A percentile compares a stretch with the other conserved stretches of the same genome.
Conservation (phyloP, 2,797 vertebrate species). For the Crossoptilon crossoptilon region DNA sequence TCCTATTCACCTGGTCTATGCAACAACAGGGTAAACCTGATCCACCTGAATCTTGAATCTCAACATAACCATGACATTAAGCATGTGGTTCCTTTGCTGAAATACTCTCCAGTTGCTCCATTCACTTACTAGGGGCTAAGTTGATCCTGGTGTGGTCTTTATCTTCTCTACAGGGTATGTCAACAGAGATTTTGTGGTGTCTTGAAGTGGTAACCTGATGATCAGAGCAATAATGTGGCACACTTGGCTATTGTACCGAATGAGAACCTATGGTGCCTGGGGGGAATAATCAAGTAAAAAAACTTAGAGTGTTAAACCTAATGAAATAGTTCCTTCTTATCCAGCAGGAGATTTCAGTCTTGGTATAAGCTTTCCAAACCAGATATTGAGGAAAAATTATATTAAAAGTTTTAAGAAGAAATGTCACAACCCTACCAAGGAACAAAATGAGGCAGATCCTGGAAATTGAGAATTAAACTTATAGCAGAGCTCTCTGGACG, state of each 20-base stretch:
- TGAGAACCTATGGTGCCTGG: background rate
- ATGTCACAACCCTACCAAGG: background rate
- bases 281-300: background rate
- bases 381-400: background rate
- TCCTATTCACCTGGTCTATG: background rate
- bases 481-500: background rate
- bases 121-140: background rate
- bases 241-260: rapidly evolving
- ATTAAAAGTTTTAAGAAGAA: background rate
- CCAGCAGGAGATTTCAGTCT: background rate
- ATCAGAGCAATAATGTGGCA: background rate
- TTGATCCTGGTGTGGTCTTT: background rate
- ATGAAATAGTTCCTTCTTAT: background rate
- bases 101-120: background rate
- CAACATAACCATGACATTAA: background rate
- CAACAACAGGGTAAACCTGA: background rate
- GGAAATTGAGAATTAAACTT: background rate
- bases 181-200: background rate
- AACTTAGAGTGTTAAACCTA: background rate
- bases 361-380: background rate
- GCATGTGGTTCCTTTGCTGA: rapidly evolving
- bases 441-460: background rate
- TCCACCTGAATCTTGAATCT: background rate
- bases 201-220: background rate
- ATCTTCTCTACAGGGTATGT: background rate